Conservation (phyloP, 2,113 vertebrate genomes). For the Ptyas mucosa region DNA sequence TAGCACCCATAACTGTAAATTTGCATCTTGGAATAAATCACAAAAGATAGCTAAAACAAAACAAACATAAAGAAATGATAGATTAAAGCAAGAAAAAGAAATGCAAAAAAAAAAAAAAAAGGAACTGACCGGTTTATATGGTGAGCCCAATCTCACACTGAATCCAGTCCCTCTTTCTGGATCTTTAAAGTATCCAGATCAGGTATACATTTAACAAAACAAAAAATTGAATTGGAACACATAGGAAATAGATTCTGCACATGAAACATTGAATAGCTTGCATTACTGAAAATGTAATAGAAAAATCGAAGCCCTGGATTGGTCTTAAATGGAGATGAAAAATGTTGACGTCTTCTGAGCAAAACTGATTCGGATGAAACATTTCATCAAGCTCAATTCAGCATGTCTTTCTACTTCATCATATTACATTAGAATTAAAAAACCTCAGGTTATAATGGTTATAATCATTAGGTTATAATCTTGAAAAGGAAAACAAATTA, state of each 20-base stretch:
- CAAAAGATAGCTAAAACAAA: slow-evolving; percentile 23
- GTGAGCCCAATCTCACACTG: not conserved
- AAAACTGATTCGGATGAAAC: slow-evolving; percentile 67
- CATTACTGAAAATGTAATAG: slow-evolving; percentile 65
- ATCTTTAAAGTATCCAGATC: not conserved
- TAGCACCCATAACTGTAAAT: slow-evolving; percentile 43
- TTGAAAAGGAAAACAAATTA: slow-evolving; percentile 40
- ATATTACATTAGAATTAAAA: slow-evolving; percentile 57
- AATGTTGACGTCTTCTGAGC: slow-evolving; percentile 66
- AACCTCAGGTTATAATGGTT: slow-evolving; percentile 41
- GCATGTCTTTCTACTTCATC: slow-evolving; percentile 65
- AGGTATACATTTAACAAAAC: slow-evolving; percentile 55
- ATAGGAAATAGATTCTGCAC: slow-evolving; percentile 63
- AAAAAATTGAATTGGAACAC: slow-evolving; percentile 44
- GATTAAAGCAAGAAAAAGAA: slow-evolving; percentile 9
- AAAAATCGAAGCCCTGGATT: slow-evolving; percentile 68
- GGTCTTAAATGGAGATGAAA: slow-evolving; percentile 68
- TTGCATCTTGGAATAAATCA: slow-evolving; percentile 38
- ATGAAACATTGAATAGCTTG: slow-evolving; percentile 60
- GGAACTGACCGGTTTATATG: slow-evolving; percentile 10
- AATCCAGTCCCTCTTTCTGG: slow-evolving; percentile 25
- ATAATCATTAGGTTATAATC: not conserved
- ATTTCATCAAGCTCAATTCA: slow-evolving; percentile 67
- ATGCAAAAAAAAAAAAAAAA: slow-evolving; percentile 34
- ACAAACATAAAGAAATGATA: not conserved